Conservation (phyloP, 2,888 invertebrate genomes). For the Tineola bisselliella region DNA sequence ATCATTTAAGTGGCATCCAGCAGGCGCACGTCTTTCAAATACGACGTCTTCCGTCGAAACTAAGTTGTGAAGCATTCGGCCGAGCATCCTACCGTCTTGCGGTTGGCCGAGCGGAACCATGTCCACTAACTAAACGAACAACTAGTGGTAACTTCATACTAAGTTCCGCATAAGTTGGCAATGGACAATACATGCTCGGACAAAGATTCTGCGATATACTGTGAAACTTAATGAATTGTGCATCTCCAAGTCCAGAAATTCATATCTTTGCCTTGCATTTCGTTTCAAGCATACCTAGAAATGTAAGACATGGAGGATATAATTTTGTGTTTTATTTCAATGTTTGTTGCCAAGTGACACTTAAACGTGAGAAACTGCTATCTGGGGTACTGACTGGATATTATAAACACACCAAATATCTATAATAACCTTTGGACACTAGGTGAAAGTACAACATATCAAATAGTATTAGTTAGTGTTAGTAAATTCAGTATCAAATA, state of each 20-base stretch:
- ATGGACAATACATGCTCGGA: constrained; percentile 2
- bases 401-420: too few relatives aligned
- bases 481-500: too few relatives aligned
- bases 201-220: constrained; percentile 2
- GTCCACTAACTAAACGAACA: constrained; percentile 5
- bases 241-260: neutral
- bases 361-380: too few relatives aligned
- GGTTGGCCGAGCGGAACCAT: constrained; percentile 14
- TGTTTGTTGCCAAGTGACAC: too few relatives aligned
- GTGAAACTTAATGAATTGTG: constrained; percentile 3
- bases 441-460: too few relatives aligned
- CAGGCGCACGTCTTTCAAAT: neutral
- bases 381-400: too few relatives aligned
- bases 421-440: too few relatives aligned
- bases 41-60: constrained; percentile 11
- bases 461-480: too few relatives aligned
- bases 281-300: neutral
- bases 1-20: too few relatives aligned
- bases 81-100: constrained; percentile 16
- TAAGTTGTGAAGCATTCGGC: constrained; percentile 6
- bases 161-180: constrained; percentile 15
- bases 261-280: neutral
- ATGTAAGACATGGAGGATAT: too few relatives aligned
- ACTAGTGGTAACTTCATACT: constrained; percentile 26
- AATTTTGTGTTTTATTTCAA: too few relatives aligned